phyloP scores from a whole-genome alignment of 2,888 invertebrate species.

The Dolomedes plantarius region DNA sequence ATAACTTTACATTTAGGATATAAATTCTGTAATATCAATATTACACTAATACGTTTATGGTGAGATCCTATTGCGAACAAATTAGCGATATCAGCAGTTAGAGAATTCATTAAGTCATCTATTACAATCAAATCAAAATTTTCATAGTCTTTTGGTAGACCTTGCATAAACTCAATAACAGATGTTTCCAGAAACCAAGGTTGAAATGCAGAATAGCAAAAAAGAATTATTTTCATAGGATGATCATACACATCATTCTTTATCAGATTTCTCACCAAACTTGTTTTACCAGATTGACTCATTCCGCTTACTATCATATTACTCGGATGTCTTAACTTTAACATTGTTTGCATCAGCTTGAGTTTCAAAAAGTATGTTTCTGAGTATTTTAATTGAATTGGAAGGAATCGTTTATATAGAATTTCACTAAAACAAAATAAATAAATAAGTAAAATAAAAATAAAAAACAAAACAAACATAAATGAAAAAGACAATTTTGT shows the following conservation, averaged over 20 bases:
- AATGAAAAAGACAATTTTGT: no score
- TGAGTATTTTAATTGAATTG: no score
- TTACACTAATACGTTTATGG: conserved; percentile 30
- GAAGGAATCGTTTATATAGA: no score
- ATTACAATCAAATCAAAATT: background rate
- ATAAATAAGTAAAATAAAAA: no score
- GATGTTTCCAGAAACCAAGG: conserved; percentile 38
- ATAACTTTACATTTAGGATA: conserved; percentile 35
- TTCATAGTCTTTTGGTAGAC: conserved; percentile 19
- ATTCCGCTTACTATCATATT: background rate
- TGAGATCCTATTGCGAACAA: conserved; percentile 31
- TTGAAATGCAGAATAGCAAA: conserved; percentile 23
- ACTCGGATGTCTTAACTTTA: conserved; percentile 23
- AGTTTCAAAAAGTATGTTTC: no score
- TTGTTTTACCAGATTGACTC: conserved; percentile 17
- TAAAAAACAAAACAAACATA: no score
- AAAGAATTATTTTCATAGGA: conserved; percentile 16
- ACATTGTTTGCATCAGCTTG: no score
- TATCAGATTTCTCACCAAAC: conserved; percentile 15
- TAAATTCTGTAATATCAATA: conserved; percentile 42
- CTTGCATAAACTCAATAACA: conserved; percentile 23
- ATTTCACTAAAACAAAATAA: no score
- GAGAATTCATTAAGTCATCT: conserved; percentile 30
- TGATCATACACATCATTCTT: conserved; percentile 6
- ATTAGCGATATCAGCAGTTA: conserved; percentile 19